Percentiles rank a stretch among this genome's conserved stretches.
Conservation (phyloP, 2,888 invertebrate genomes). For the Perizoma affinitatum region DNA sequence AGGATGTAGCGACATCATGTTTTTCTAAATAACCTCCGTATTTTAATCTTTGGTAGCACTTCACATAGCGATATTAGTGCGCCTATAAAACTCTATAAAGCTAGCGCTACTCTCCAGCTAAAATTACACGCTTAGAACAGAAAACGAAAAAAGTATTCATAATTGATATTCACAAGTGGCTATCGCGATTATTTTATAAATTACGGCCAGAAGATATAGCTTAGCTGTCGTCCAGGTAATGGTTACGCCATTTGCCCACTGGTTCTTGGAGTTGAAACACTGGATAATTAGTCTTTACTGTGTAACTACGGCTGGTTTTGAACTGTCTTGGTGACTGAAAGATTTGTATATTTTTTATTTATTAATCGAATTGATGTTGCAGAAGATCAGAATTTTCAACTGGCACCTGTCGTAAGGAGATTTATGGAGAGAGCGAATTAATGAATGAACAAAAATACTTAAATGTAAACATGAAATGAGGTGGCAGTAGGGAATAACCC, state of each 20-base stretch:
- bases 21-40: no score
- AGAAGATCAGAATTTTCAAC: no score
- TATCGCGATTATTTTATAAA: conserved; percentile 46
- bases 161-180: conserved; percentile 45
- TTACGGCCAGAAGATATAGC: conserved; percentile 38
- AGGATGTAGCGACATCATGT: no score
- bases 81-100: conserved; percentile 9
- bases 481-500: no score
- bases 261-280: conserved; percentile 19
- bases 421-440: no score
- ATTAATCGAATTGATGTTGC: no score
- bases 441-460: no score
- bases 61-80: not conserved
- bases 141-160: conserved; percentile 43
- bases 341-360: no score
- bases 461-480: no score
- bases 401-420: no score
- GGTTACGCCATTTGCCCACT: conserved; percentile 30
- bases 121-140: conserved; percentile 39
- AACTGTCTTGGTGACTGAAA: no score
- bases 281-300: conserved; percentile 26
- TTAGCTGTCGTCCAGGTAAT: conserved; percentile 42
- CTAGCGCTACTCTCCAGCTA: conserved; percentile 32
- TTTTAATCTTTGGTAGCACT: no score
- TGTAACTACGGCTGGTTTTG: conserved; percentile 1